Conservation (phyloP, 2,888 invertebrate species). For the Troides helena region DNA sequence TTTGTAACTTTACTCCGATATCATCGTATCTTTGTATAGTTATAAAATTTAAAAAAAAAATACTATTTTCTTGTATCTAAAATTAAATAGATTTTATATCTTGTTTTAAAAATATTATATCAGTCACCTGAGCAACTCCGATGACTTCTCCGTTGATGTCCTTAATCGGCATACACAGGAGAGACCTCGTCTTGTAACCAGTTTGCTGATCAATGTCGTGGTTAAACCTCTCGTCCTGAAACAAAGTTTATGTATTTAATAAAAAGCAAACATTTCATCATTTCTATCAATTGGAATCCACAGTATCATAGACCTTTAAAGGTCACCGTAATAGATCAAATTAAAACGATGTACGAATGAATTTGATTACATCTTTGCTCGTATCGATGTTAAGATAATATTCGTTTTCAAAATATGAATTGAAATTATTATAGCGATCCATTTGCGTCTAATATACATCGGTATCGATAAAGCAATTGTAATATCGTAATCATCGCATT, state of each 20-base stretch:
- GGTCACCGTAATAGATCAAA: neutral
- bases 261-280: neutral
- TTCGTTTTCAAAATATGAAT: neutral
- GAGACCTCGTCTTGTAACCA: conserved; percentile 94
- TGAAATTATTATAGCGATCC: neutral
- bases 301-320: neutral
- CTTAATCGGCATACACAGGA: conserved; percentile 97
- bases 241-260: conserved; percentile 39
- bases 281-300: neutral
- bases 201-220: conserved; percentile 96
- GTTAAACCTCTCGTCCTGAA: conserved; percentile 87
- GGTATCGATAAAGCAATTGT: neutral
- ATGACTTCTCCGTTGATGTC: conserved; percentile 96
- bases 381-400: neutral
- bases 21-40: too few species aligned
- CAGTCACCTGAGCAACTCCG: conserved; percentile 94
- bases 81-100: too few species aligned
- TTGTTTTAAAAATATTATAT: too few species aligned
- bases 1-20: too few species aligned
- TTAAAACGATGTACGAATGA: neutral
- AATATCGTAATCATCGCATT: neutral
- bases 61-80: too few species aligned
- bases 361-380: neutral
- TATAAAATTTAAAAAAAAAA: too few species aligned
- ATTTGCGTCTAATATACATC: neutral